A percentile compares a stretch with the other conserved stretches of the same genome.
These are phyloP conservation scores for Pontoporia blainvillei DNA, from an alignment of 2,113 vertebrate genomes.

Conservation along the genomic window DNA sequence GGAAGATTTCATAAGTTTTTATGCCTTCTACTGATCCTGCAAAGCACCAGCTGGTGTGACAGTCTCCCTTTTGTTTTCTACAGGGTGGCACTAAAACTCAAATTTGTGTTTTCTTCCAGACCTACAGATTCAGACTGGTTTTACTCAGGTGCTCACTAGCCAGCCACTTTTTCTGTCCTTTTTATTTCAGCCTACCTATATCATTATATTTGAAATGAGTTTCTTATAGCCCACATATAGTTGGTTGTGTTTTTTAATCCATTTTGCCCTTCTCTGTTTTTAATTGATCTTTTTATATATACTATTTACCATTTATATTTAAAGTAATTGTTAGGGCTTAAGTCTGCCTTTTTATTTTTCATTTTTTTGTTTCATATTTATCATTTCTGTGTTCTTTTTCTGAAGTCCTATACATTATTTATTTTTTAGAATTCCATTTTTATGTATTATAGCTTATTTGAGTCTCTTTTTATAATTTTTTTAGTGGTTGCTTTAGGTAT, in stretches of 20 bases:
- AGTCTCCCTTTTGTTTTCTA: neutral
- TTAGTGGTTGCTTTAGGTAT: neutral
- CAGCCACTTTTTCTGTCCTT: neutral
- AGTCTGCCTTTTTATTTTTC: neutral
- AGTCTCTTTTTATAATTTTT: neutral
- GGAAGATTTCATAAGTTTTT: neutral
- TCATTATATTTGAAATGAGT: neutral
- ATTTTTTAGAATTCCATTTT: neutral
- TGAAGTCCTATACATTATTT: neutral
- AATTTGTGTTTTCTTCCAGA: neutral
- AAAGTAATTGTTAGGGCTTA: neutral
- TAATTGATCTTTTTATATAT: neutral
- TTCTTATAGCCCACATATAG: neutral
- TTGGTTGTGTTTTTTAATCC: neutral
- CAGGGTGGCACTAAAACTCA: neutral
- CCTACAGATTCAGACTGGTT: neutral
- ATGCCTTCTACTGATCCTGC: neutral
- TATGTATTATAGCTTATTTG: neutral
- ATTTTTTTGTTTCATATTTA: neutral
- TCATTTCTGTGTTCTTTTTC: neutral
- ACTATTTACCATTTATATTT: neutral
- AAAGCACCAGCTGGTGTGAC: neutral
- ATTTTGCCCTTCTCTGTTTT: neutral
- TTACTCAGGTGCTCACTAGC: neutral
- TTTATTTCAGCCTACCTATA: neutral